These are phyloP conservation scores for Polydrusus tereticollis DNA, from an alignment of 2,888 invertebrate genomes.

Conservation along the genomic window DNA sequence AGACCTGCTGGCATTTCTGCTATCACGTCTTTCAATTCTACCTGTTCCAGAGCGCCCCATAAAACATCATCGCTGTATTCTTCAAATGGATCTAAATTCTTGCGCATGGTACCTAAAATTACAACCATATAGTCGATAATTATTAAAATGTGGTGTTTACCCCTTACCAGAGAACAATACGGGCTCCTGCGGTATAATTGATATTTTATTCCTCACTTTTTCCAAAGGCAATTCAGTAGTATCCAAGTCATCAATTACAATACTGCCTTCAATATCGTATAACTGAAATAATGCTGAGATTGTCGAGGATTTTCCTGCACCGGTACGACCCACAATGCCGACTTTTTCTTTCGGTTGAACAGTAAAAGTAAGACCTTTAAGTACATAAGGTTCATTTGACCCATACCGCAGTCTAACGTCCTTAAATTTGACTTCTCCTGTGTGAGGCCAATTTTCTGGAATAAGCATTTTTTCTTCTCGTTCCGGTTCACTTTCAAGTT, in stretches of 20 bases:
- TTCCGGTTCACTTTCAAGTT: conserved; percentile 59
- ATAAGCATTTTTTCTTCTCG: conserved; percentile 63
- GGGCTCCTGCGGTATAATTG: conserved; percentile 90
- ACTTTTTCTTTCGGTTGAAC: conserved; percentile 80
- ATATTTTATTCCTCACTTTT: conserved; percentile 81
- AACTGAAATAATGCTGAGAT: conserved; percentile 87
- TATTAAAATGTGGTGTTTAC: too few relatives aligned
- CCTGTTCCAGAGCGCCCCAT: conserved; percentile 63
- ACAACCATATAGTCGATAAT: not conserved
- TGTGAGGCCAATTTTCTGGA: conserved; percentile 79
- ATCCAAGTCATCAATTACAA: conserved; percentile 85
- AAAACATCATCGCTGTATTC: conserved; percentile 58
- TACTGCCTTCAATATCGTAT: conserved; percentile 81
- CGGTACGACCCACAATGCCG: conserved; percentile 86
- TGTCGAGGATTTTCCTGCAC: conserved; percentile 87
- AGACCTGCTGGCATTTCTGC: conserved; percentile 71
- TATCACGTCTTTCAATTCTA: conserved; percentile 69
- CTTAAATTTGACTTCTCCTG: conserved; percentile 78
- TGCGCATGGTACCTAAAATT: conserved; percentile 69
- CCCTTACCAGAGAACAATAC: conserved; percentile 81
- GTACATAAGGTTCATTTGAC: conserved; percentile 78
- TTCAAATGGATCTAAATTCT: conserved; percentile 61
- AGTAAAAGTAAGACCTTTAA: conserved; percentile 78
- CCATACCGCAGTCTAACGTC: conserved; percentile 81
- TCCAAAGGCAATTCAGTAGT: conserved; percentile 80